These are phyloP conservation scores for Melanitta fusca DNA, from an alignment of 2,797 vertebrate genomes.

Conservation along the genomic window DNA sequence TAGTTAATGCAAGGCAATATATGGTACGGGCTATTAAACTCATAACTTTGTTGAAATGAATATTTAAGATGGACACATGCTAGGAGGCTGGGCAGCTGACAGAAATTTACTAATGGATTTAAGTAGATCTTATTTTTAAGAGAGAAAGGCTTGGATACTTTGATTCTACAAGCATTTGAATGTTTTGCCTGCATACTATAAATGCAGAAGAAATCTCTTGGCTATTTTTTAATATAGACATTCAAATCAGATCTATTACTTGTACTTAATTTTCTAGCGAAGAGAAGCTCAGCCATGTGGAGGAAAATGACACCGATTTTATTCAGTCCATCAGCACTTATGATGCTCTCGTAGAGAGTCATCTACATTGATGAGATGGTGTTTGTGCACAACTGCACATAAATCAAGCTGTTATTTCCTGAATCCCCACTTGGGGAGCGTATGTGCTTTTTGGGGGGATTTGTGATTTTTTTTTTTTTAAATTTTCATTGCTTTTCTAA, in stretches of 20 bases:
- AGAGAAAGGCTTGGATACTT: background rate
- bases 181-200: background rate
- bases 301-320: slow-evolving; percentile 40
- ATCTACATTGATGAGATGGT: background rate
- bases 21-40: background rate
- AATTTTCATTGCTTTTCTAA: background rate
- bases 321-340: slow-evolving; percentile 41
- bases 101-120: background rate
- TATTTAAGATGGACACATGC: background rate
- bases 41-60: background rate
- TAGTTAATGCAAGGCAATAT: background rate
- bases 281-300: slow-evolving; percentile 16
- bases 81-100: fast-evolving
- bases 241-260: background rate
- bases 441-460: background rate
- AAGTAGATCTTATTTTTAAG: background rate
- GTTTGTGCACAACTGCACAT: background rate
- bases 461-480: background rate
- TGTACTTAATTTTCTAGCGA: slow-evolving; percentile 39
- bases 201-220: background rate
- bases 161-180: background rate
- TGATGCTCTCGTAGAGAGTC: slow-evolving; percentile 6
- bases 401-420: background rate
- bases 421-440: background rate
- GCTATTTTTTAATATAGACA: background rate